Evolutionary conservation across 2,888 invertebrate genomes (phyloP).

Genomic region (Apeira syringaria): DNA sequence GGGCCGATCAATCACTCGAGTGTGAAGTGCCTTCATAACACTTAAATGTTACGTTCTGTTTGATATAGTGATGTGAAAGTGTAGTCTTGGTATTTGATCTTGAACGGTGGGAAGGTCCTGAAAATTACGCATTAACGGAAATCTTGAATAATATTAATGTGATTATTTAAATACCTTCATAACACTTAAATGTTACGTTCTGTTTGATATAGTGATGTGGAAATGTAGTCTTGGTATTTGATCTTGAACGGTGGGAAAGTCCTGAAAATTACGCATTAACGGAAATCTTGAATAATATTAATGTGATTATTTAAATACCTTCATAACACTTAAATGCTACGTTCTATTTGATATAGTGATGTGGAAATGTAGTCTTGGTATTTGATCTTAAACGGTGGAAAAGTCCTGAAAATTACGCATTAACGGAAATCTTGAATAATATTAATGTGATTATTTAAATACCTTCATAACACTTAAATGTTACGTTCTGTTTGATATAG

Average conservation of each 20-base stretch:
- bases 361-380: slow-evolving; percentile 12
- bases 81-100: slow-evolving; percentile 6
- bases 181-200: slow-evolving; percentile 40
- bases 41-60: slow-evolving; percentile 34
- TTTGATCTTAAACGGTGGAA: not conserved
- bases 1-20: slow-evolving; percentile 52
- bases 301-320: too few species aligned
- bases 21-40: slow-evolving; percentile 43
- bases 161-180: slow-evolving; percentile 41
- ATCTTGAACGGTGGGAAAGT: not conserved
- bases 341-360: slow-evolving; percentile 15
- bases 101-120: too few species aligned
- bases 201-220: slow-evolving; percentile 15
- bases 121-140: not conserved
- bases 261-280: not conserved
- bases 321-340: slow-evolving; percentile 44
- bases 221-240: slow-evolving; percentile 7
- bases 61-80: slow-evolving; percentile 16
- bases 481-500: slow-evolving; percentile 20
- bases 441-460: too few species aligned
- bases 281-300: too few species aligned
- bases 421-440: too few species aligned
- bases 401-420: too few species aligned
- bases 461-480: slow-evolving; percentile 44
- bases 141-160: too few species aligned